phyloP scores from a whole-genome alignment of 2,113 vertebrate species.

The Panthera tigris region DNA sequence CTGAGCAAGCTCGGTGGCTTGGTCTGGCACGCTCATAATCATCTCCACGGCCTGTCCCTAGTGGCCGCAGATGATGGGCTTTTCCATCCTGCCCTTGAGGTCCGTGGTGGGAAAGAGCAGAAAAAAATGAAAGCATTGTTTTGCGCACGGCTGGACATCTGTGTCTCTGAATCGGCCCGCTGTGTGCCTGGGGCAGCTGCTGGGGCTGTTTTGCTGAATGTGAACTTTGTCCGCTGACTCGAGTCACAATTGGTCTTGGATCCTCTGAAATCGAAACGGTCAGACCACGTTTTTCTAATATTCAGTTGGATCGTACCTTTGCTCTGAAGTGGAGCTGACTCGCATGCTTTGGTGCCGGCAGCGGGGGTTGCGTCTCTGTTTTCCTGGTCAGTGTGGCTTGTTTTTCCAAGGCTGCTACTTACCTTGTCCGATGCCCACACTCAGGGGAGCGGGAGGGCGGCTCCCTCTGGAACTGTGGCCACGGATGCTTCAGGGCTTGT shows the following conservation, averaged over 20 bases:
- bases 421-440: rapidly evolving
- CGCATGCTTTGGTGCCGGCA: slow-evolving; percentile 8
- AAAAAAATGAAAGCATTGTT: slow-evolving; percentile 77
- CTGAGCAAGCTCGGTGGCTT: slow-evolving; percentile 27
- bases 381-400: neutral
- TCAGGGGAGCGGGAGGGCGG: neutral
- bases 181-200: slow-evolving; percentile 80
- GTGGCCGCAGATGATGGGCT: slow-evolving; percentile 73
- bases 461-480: neutral
- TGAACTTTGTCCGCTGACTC: slow-evolving; percentile 81
- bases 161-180: slow-evolving; percentile 77
- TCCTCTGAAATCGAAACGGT: slow-evolving; percentile 81
- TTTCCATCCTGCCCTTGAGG: slow-evolving; percentile 73
- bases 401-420: slow-evolving; percentile 53
- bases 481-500: neutral
- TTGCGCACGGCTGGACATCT: slow-evolving; percentile 77
- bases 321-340: slow-evolving; percentile 35
- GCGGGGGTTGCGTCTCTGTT: slow-evolving; percentile 61
- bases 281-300: slow-evolving; percentile 84
- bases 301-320: slow-evolving; percentile 74
- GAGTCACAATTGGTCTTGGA: slow-evolving; percentile 85
- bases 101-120: slow-evolving; percentile 64
- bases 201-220: slow-evolving; percentile 79
- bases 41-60: slow-evolving; percentile 64
- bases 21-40: slow-evolving; percentile 49